These are phyloP conservation scores for Chalcosyrphus nemorum DNA, from an alignment of 2,888 invertebrate species.

Conservation along the genomic window DNA sequence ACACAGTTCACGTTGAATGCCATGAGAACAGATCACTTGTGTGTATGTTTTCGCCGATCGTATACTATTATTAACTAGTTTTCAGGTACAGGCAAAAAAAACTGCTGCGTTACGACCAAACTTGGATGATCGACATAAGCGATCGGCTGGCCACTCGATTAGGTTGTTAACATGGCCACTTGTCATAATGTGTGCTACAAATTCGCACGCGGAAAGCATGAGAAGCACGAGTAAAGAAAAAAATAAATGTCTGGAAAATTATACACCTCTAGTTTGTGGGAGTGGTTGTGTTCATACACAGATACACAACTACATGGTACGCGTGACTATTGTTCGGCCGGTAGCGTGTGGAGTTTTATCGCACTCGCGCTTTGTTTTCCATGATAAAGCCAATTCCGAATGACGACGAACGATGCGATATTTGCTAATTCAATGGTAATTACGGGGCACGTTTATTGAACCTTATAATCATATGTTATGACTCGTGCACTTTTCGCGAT, in stretches of 20 bases:
- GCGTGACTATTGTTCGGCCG: constrained; percentile 6
- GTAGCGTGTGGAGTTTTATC: constrained; percentile 23
- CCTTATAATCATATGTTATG: constrained; percentile 2
- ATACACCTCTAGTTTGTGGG: constrained; percentile 7
- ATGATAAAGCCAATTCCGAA: neutral
- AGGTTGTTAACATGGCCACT: constrained; percentile 4
- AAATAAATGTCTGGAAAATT: constrained; percentile 20
- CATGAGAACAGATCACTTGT: constrained; percentile 11
- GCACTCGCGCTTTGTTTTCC: constrained; percentile 15
- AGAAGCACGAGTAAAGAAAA: neutral
- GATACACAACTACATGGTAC: neutral
- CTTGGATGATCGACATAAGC: constrained; percentile 16
- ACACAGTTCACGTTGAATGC: constrained; percentile 25
- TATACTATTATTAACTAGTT: constrained; percentile 6
- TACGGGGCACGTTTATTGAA: constrained; percentile 2
- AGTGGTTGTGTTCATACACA: neutral
- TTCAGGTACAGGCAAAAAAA: neutral
- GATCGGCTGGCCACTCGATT: constrained; percentile 10
- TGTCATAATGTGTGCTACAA: neutral
- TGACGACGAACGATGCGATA: neutral
- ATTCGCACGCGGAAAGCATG: neutral
- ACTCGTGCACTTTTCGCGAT: neutral
- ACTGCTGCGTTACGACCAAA: constrained; percentile 22
- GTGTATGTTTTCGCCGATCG: neutral
- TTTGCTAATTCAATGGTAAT: constrained; percentile 20